These are phyloP conservation scores for Hippoglossus stenolepis DNA, from an alignment of 2,113 vertebrate genomes.

Conservation along the genomic window DNA sequence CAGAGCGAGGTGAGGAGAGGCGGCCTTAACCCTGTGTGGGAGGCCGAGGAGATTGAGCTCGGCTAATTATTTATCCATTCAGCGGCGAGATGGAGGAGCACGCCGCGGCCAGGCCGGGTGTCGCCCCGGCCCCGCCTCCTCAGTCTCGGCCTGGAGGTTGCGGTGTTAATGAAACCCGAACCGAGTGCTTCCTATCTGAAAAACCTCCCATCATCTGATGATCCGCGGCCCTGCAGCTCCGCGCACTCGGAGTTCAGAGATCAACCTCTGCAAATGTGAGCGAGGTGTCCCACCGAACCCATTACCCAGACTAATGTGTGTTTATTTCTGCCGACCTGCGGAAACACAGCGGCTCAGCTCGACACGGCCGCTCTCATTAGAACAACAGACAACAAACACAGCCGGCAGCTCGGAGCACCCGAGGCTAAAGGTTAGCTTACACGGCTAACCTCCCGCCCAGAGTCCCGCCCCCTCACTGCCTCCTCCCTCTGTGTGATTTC, in stretches of 20 bases:
- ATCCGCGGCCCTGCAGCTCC: constrained; percentile 30
- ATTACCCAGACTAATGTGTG: constrained; percentile 71
- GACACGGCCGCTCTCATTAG: constrained; percentile 61
- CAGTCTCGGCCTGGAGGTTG: constrained; percentile 18
- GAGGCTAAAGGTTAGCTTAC: constrained; percentile 40
- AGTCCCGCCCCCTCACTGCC: constrained; percentile 5
- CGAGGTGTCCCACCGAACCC: constrained; percentile 58
- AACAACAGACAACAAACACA: constrained; percentile 30
- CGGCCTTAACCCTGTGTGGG: constrained; percentile 50
- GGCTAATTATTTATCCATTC: constrained; percentile 63
- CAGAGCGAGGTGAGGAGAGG: constrained; percentile 21
- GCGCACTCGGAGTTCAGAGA: constrained; percentile 47
- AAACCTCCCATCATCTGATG: constrained; percentile 25
- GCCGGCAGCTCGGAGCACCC: neutral
- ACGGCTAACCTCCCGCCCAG: neutral
- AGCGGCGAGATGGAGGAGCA: constrained; percentile 31
- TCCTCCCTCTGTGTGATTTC: neutral
- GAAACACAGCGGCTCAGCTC: constrained; percentile 22
- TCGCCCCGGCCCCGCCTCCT: constrained; percentile 29
- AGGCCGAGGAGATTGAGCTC: constrained; percentile 33
- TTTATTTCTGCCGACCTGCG: constrained; percentile 41
- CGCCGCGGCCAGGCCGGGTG: neutral
- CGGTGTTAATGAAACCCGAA: constrained; percentile 22
- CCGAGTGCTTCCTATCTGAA: constrained; percentile 18
- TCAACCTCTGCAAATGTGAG: constrained; percentile 72